These are phyloP conservation scores for Drosophila suboccidentalis DNA, from an alignment of 2,888 invertebrate species.

Conservation along the genomic window DNA sequence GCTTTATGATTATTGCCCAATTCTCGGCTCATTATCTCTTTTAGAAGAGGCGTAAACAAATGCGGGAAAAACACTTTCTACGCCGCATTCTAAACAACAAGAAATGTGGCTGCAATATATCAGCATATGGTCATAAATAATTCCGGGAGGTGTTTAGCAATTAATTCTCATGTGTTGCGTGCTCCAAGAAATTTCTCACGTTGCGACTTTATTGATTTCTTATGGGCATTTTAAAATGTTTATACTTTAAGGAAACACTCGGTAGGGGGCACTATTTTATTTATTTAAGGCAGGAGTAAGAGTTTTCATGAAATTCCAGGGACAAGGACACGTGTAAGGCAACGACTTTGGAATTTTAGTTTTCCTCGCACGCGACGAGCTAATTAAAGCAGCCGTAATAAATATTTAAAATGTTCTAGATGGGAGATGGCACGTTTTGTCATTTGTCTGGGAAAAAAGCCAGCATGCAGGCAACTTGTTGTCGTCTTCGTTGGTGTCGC, in stretches of 20 bases:
- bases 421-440: constrained; percentile 27
- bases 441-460: constrained; percentile 55
- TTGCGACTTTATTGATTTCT: constrained; percentile 25
- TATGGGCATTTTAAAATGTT: not conserved
- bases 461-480: constrained; percentile 49
- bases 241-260: constrained; percentile 7
- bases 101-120: constrained; percentile 26
- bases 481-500: constrained; percentile 3
- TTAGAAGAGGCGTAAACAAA: constrained; percentile 35
- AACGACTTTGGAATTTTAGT: constrained; percentile 31
- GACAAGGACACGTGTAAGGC: constrained; percentile 30
- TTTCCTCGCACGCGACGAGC: constrained; percentile 42
- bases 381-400: constrained; percentile 55
- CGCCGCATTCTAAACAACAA: constrained; percentile 33
- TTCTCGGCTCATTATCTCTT: constrained; percentile 28
- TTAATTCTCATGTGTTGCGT: constrained; percentile 15
- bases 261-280: not conserved
- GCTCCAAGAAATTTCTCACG: constrained; percentile 28
- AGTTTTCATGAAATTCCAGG: constrained; percentile 3
- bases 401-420: constrained; percentile 61
- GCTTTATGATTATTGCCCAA: constrained; percentile 24
- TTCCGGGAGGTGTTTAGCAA: constrained; percentile 8
- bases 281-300: not conserved
- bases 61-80: constrained; percentile 33
- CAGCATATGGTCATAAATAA: constrained; percentile 14